Conservation (phyloP, 2,888 invertebrate species). For the Macrosoma leucophasiata region DNA sequence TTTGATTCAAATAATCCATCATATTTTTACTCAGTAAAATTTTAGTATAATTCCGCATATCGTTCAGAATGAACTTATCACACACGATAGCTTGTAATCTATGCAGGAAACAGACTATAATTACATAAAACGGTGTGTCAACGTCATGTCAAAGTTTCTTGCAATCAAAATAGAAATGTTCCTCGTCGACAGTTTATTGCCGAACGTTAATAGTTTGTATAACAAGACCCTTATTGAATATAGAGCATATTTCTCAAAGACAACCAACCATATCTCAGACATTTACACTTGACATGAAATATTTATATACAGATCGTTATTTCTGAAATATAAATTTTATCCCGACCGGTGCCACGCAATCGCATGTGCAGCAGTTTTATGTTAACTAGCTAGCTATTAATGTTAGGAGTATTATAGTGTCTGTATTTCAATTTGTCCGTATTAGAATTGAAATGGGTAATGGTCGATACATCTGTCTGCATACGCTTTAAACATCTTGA, state of each 20-base stretch:
- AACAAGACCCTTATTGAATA: conserved; percentile 15
- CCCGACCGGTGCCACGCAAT: no score
- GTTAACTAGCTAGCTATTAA: no score
- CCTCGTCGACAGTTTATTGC: conserved; percentile 7
- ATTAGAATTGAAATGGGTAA: no score
- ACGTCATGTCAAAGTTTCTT: background rate
- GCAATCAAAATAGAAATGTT: conserved; percentile 7
- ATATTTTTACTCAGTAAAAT: background rate
- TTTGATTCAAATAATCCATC: background rate
- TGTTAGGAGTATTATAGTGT: no score
- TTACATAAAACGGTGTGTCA: conserved; percentile 3
- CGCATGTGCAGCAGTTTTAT: no score
- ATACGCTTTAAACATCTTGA: no score
- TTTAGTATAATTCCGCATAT: no score
- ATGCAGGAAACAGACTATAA: conserved; percentile 7
- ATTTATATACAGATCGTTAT: conserved; percentile 15
- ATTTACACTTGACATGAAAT: conserved; percentile 16
- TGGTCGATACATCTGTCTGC: no score
- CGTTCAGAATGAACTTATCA: no score
- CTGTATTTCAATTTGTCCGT: no score
- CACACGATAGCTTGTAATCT: no score
- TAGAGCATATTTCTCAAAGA: conserved; percentile 4
- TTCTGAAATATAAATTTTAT: conserved; percentile 12
- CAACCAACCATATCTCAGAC: conserved; percentile 9
- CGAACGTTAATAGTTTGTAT: conserved; percentile 11